Evolutionary conservation across 2,113 vertebrate genomes (phyloP).

Genomic region (Gnathonemus echidnorhynchus): DNA sequence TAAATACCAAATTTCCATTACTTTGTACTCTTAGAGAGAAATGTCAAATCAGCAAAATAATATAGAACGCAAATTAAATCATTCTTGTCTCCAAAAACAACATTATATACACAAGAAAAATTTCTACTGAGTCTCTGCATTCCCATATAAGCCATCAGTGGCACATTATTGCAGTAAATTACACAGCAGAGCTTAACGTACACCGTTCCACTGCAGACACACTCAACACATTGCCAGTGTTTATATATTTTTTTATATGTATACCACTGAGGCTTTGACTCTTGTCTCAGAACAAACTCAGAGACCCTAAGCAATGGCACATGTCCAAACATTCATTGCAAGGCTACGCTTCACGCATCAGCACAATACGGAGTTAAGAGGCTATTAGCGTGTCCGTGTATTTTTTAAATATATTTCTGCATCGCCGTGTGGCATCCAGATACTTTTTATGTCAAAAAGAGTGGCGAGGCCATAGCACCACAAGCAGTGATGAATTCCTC

Average conservation of each 20-base stretch:
- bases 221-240: background rate
- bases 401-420: background rate
- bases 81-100: background rate
- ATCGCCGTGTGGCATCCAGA: background rate
- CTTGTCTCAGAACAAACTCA: background rate
- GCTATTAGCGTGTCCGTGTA: background rate
- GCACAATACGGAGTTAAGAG: background rate
- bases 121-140: background rate
- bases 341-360: background rate
- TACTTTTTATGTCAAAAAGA: background rate
- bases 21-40: background rate
- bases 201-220: background rate
- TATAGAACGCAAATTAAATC: background rate
- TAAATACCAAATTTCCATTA: background rate
- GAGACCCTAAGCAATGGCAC: background rate
- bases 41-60: constrained; percentile 8
- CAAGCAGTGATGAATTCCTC: background rate
- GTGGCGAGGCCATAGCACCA: background rate
- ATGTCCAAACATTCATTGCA: background rate
- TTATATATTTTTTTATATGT: background rate
- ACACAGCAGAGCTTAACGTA: background rate
- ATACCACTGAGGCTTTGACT: background rate
- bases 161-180: background rate
- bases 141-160: background rate
- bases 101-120: background rate